Evolutionary conservation across 2,797 vertebrate species (phyloP), one percentile per base, ranked within the genome.

Genomic region (Rhynchotus rufescens): DNA sequence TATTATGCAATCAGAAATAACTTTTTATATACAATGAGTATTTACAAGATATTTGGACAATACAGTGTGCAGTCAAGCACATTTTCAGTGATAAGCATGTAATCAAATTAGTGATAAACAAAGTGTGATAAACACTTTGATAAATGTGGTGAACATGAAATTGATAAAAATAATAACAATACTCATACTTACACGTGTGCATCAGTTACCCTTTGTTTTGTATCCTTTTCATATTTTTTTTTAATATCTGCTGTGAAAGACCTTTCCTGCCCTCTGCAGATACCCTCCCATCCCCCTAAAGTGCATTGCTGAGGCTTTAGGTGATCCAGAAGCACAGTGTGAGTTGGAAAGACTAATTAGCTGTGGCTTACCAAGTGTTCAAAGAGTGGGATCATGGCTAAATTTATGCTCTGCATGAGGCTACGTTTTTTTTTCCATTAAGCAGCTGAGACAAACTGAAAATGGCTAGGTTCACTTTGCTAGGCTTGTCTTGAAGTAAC

Each of bases 261-360:
- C 38, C 13, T 67, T 71, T 88, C 28, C 28, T 86, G 28, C 22
- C 6, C 9, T 59, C 21, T 34, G 4, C 9, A 69, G 30, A 51
- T 44, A 5, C 28, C 7, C 9, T 71, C 60, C 21, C 36, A 44
- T 9, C 52, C 36, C 32, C 76, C n/a, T 17, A 42, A 71, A 64
- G 71, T 59, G 23, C n/a, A 44, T 59, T 34, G 17, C 38, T 80
- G 28, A 79, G 64, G 22, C 80, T 80, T 91, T 81, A 61, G 40
- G 19, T 2, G 2, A 14, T 40, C 17, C 38, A 61, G 47, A 76
- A 89, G 5, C 42, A 5, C 7, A 40, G n/a, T 74, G 28, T 72
- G 80, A 79, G 52, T 89, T 83, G 66, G 80, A 87, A 67, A 32
- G 34, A 66, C 47, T 94, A 82, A 86, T 91, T 81, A 93, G 60